phyloP scores from a whole-genome alignment of 2,797 vertebrate genomes.

The Lepus townsendii region DNA sequence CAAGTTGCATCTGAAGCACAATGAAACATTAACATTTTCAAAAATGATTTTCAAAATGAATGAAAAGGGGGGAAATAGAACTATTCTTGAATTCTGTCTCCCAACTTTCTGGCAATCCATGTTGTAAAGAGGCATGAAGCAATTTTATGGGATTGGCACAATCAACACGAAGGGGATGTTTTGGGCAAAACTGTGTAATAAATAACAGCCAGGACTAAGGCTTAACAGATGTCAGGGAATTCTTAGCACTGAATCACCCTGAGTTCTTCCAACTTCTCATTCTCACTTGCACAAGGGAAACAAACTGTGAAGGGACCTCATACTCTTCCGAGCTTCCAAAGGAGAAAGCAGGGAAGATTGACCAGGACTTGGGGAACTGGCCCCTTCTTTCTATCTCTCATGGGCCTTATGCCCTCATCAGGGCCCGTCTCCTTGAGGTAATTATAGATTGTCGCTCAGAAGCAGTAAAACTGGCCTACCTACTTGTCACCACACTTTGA shows the following conservation, averaged over 20 bases:
- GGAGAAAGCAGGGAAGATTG: background rate
- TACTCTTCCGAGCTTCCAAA: background rate
- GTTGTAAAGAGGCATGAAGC: background rate
- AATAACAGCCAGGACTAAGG: conserved; percentile 1
- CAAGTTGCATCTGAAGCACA: background rate
- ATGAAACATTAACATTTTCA: background rate
- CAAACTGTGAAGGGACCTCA: background rate
- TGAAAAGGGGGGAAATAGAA: conserved; percentile 21
- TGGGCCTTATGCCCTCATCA: background rate
- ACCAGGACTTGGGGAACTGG: background rate
- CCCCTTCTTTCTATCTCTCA: background rate
- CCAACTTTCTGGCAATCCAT: background rate
- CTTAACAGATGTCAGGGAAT: conserved; percentile 20
- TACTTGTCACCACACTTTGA: background rate
- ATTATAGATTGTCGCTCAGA: background rate
- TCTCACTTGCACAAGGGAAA: background rate
- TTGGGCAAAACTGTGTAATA: conserved; percentile 62
- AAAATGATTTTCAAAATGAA: conserved; percentile 62
- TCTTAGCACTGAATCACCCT: conserved; percentile 10
- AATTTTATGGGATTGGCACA: conserved; percentile 27
- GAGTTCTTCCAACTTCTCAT: conserved; percentile 19
- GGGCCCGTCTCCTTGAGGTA: background rate
- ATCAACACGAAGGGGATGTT: background rate
- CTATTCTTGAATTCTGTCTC: background rate
- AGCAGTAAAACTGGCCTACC: background rate